Evolutionary conservation across 2,797 vertebrate genomes (phyloP), one percentile per base, ranked within the genome.

Genomic region (Aulostomus chinensis): DNA sequence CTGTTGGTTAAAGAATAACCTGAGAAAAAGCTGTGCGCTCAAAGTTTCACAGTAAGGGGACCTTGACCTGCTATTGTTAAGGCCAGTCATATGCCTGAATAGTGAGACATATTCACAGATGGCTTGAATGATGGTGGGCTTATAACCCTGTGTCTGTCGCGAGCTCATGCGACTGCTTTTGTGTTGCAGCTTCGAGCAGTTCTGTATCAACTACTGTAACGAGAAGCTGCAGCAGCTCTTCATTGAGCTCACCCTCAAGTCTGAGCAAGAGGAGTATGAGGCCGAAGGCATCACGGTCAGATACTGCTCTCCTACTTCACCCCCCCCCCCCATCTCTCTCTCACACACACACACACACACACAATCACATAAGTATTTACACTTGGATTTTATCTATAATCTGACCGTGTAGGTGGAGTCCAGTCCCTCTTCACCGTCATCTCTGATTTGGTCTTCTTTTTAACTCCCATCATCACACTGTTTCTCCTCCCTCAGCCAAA

Each of bases 181-280:
- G 16, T 57, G 17, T 68, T 64, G 17, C 80, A 99, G 97, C 87
- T 99, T 99, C 41, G 97, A 99, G 84, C 97, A 99, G 70, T 98
- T 98, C 77, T 98, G 96, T 61, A 99, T 99, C 80, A 98, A 99
- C 86, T 99, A 98, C 47, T 99, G 97, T 64, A 98, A 99, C 0
- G 97, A 99, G 80, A 99, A 98, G 56, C 85, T 99, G 49, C 97
- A 99, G 87, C 97, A 99, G 79, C 93, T 99, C 32, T 99, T 99
- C 89, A 98, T 98, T 0, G 95, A 98, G 66, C 93, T 99, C 60
- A 98, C 96, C 0, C 90, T 99, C 21, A 98, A 99, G 71, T 98
- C 96, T 0, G 97, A 99, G 59, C 97, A 99, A 66, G 97, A 99
- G 12, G 97, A 99, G 43, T 99, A 99, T 1, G 96, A 99, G 79